A percentile compares a stretch with the other conserved stretches of the same genome.
These are phyloP conservation scores for Lasioglossum morio DNA, from an alignment of 2,888 invertebrate genomes.

Conservation along the genomic window DNA sequence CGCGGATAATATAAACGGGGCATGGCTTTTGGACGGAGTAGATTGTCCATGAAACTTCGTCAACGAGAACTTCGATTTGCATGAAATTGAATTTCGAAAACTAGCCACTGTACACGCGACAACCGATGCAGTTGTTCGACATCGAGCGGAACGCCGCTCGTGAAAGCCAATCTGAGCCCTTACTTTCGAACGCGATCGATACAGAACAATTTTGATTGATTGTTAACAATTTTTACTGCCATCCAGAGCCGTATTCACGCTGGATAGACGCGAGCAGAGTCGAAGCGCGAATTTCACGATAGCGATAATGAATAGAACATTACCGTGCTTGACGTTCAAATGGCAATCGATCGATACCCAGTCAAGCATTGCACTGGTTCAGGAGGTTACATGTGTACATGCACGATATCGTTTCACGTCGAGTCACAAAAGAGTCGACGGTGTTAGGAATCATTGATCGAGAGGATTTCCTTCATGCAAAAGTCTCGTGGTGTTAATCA, in stretches of 20 bases:
- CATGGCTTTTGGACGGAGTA: slow-evolving; percentile 32
- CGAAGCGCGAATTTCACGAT: slow-evolving; percentile 1
- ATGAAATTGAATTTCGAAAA: slow-evolving; percentile 39
- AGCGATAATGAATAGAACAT: background rate
- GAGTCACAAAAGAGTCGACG: background rate
- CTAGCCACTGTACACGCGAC: background rate
- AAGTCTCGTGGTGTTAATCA: too few relatives aligned
- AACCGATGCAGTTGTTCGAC: background rate
- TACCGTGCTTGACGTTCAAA: background rate
- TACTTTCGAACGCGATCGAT: background rate
- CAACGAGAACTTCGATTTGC: slow-evolving; percentile 29
- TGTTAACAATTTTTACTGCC: background rate
- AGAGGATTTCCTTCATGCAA: too few relatives aligned
- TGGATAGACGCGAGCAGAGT: background rate
- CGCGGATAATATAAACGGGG: slow-evolving; percentile 42
- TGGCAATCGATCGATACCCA: background rate
- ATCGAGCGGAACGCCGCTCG: background rate
- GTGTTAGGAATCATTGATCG: background rate
- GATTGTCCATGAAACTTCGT: slow-evolving; percentile 37
- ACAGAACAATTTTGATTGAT: too few relatives aligned
- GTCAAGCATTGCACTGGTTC: background rate
- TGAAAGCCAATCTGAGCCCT: background rate
- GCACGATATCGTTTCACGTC: background rate
- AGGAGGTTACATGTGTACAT: background rate
- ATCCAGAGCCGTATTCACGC: too few relatives aligned